Percentiles rank a stretch among this genome's conserved stretches.
Conservation (phyloP, 2,797 vertebrate genomes). For the Oophaga sylvatica region DNA sequence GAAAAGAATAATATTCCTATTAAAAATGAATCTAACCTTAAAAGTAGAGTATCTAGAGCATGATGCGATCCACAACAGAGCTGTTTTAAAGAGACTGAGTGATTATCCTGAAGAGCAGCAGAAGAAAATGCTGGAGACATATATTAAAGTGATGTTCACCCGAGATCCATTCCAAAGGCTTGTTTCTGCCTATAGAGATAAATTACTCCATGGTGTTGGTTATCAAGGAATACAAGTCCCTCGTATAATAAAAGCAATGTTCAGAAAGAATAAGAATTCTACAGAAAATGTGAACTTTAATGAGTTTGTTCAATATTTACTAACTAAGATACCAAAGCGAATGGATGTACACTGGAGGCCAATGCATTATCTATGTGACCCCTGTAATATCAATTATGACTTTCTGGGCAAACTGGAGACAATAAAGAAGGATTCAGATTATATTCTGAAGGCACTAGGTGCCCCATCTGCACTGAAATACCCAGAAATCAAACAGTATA, state of each 20-base stretch:
- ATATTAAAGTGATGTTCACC: conserved; percentile 73
- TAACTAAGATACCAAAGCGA: neutral
- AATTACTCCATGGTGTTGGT: conserved; percentile 66
- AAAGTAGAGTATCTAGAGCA: conserved; percentile 60
- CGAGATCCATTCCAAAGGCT: conserved; percentile 69
- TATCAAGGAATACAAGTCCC: conserved; percentile 23
- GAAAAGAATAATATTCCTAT: conserved; percentile 70
- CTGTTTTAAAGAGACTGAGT: conserved; percentile 62
- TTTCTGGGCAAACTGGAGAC: conserved; percentile 70
- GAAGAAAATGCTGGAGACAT: conserved; percentile 64
- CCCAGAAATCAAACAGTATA: conserved; percentile 63
- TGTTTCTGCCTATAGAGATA: conserved; percentile 73
- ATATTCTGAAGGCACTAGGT: conserved; percentile 65
- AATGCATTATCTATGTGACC: conserved; percentile 70
- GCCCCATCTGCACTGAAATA: conserved; percentile 64
- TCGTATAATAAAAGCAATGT: conserved; percentile 61
- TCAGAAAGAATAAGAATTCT: conserved; percentile 64
- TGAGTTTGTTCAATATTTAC: conserved; percentile 68
- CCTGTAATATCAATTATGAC: conserved; percentile 70
- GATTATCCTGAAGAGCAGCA: conserved; percentile 62
- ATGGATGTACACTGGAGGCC: conserved; percentile 70
- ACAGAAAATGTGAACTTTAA: conserved; percentile 68
- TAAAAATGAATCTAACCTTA: conserved; percentile 63
- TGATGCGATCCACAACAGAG: conserved; percentile 59
- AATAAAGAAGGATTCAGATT: conserved; percentile 64